Conservation (phyloP, 2,888 invertebrate genomes). For the Psylliodes chrysocephalus region DNA sequence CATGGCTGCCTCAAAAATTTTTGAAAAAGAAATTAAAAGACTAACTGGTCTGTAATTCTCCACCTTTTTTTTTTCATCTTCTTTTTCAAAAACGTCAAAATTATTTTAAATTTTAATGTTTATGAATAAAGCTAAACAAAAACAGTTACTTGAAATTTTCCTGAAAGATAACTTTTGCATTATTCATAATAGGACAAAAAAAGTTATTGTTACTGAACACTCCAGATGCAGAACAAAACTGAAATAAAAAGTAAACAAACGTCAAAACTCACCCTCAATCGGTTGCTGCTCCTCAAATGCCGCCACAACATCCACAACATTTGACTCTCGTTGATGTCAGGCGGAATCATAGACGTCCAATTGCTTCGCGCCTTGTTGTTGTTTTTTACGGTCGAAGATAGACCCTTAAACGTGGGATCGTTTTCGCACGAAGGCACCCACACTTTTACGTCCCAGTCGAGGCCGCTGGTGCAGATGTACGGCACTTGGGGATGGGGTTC, state of each 20-base stretch:
- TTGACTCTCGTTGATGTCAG: conserved; percentile 56
- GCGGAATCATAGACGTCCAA: conserved; percentile 33
- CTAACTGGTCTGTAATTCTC: no score
- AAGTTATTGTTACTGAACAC: neutral
- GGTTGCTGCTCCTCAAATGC: conserved; percentile 53
- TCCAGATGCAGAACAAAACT: neutral
- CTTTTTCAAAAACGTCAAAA: no score
- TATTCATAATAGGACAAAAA: no score
- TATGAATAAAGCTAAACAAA: no score
- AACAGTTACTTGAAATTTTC: no score
- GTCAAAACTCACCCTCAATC: conserved; percentile 44
- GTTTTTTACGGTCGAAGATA: conserved; percentile 62
- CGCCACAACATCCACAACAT: conserved; percentile 62
- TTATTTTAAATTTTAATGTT: no score
- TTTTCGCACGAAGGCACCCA: conserved; percentile 82
- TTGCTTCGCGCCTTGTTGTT: conserved; percentile 49
- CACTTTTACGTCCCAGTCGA: conserved; percentile 92
- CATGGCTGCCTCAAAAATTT: no score
- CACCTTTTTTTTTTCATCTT: no score
- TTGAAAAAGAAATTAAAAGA: no score
- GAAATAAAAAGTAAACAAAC: neutral
- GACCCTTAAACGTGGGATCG: conserved; percentile 69
- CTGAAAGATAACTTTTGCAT: no score
- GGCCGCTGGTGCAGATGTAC: conserved; percentile 88
- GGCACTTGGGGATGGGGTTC: conserved; percentile 91